Base-by-base conservation (phyloP, 2,888 invertebrate species). In the Agriopis leucophaearia region DNA sequence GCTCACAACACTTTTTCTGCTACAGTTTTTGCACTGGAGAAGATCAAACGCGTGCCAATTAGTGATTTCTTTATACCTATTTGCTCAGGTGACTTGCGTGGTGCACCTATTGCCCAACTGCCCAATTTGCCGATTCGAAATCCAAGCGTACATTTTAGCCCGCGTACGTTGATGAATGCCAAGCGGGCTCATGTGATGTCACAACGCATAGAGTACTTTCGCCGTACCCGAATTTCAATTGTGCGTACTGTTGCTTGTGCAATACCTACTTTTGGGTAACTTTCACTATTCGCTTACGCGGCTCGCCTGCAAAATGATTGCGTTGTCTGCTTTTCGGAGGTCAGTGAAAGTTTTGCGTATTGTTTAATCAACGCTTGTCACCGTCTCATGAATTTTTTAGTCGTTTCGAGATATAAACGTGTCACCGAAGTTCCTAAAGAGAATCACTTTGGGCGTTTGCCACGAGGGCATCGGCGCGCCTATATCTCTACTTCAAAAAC, bases 211-310 rank as follows among this genome's bases (percentile, higher is more conserved):
- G 83, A 86, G 81, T 83, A 90, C 93, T 92, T 93, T 94, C 93
- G 88, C 91, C 86, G 86, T 87, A 87, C 84, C 90, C 88, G 87
- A 92, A 92, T 90, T 91, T 89, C 84, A 89, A 91, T 92, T 88
- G 89, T 91, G 89, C 88, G 88, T 86, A 77, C 82, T 79, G 80
- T 81, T 84, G 85, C 90, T 92, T 93, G 94, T 92, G 94, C 92
- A 93, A 93, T 89, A 90, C 85, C 84, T 84, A 88, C 89, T 86
- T 93, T 94, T 93, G 87, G 92, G 87, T 88, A 88, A 92, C 94
- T 94, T 94, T 94, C 94, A 91, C 93, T 91, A 82, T 84, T 79
- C 80, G 86, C 88, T 89, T 90, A 92, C 92, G 92, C 88, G 88
- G 83, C 82, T 76, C 82, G 93, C 88, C 90, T 93, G 92, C 91